Base-by-base conservation (phyloP, 2,888 invertebrate genomes). In the Syrista parreyssii region DNA sequence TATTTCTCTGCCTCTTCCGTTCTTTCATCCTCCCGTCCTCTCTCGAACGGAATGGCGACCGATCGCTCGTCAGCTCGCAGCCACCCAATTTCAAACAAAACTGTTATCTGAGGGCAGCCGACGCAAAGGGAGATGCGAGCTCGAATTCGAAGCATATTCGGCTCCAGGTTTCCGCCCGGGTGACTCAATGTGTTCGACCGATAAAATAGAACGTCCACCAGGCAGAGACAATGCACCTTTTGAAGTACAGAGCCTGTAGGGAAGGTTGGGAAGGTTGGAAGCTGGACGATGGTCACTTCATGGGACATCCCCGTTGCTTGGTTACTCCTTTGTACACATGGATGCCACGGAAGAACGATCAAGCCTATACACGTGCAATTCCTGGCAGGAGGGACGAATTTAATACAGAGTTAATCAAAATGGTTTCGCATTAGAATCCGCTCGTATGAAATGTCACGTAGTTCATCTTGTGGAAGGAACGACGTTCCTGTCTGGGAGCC, bases 191-290 rank as follows among this genome's bases (percentile, higher is more conserved):
- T 80, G 82, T 79, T 69, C 77, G 80, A 75, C 82, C 79, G 82
- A 84, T 83, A 85, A 86, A 81, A 79, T 79, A 77, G 76, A 82
- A 79, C 75, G 78, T 75, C 82, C 76, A 74, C 78, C 74, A 76
- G 69, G 74, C 73, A 80, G 79, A 84, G 82, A 86, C 85, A 84
- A 85, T 86, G 82, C 80, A 79, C 76, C 80, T 82, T 82, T 81
- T 79, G 79, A 78, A 81, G 81, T 79, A 40, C 4, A 78, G 75
- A 80, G 81, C 79, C 77, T 75, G 75, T 80, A 78, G 80, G 81
- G 75, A 40, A 40, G 40, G 15, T 12, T 40, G 40, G 33, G 36
- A 31, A 74, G 35, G 35, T 12, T 35, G 35, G n/a, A 34, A 68
- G 55, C 68, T 34, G 32, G 71, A 35, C 78, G 75, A 75, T 75